These are phyloP conservation scores for Sapajus apella DNA, from an alignment of 2,113 vertebrate genomes.

Conservation along the genomic window DNA sequence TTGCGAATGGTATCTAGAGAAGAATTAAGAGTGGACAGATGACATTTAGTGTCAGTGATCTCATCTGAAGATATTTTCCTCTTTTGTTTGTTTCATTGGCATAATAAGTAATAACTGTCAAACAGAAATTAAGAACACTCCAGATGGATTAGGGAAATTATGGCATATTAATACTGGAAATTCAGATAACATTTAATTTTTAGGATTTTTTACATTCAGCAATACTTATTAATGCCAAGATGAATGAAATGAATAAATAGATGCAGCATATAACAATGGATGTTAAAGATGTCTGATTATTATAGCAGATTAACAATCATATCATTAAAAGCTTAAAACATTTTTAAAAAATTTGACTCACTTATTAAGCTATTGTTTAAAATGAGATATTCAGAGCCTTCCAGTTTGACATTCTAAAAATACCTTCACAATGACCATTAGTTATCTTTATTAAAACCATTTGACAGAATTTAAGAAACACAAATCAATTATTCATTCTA, in stretches of 20 bases:
- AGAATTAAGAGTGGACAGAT: neutral
- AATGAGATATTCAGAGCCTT: neutral
- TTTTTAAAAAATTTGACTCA: neutral
- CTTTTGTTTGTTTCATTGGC: neutral
- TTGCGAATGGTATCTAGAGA: neutral
- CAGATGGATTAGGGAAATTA: neutral
- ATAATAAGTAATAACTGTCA: neutral
- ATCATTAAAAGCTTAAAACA: neutral
- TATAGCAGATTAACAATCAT: neutral
- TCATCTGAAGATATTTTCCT: constrained; percentile 1
- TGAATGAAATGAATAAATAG: neutral
- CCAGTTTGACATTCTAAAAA: neutral
- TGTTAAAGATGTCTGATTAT: neutral
- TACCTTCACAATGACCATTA: neutral
- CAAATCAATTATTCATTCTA: neutral
- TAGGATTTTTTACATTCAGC: neutral
- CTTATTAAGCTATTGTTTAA: neutral
- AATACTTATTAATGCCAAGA: neutral
- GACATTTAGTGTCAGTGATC: neutral
- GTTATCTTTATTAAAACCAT: neutral
- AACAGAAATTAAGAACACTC: neutral
- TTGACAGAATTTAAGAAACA: neutral
- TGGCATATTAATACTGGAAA: neutral
- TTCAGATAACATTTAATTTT: neutral
- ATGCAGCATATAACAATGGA: neutral